These are phyloP conservation scores for Lophius americanus DNA, from an alignment of 2,797 vertebrate species.

Conservation along the genomic window DNA sequence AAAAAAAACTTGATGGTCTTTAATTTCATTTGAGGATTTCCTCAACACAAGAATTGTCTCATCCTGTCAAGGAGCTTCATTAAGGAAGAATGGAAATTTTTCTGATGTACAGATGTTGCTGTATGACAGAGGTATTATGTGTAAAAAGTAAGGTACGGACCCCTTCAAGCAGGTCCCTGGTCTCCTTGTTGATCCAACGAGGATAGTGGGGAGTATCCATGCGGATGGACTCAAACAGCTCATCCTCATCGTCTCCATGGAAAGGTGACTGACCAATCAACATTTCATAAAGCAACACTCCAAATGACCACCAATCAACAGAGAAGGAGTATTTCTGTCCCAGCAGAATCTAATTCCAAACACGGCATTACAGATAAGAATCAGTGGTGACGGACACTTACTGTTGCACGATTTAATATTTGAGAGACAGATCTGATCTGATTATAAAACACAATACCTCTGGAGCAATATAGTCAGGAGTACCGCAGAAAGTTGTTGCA, in stretches of 20 bases:
- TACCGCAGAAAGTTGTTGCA: slow-evolving; percentile 96
- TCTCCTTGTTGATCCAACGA: slow-evolving; percentile 96
- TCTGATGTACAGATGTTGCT: not conserved
- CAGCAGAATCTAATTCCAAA: slow-evolving; percentile 87
- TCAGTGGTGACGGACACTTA: not conserved
- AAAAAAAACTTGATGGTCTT: not conserved
- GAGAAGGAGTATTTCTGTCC: slow-evolving; percentile 96
- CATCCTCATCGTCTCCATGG: slow-evolving; percentile 97
- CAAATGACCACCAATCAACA: slow-evolving; percentile 99
- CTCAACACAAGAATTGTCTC: not conserved
- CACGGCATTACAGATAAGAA: not conserved
- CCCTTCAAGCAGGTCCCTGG: slow-evolving; percentile 92
- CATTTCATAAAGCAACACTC: slow-evolving; percentile 98
- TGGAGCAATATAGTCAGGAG: slow-evolving; percentile 97
- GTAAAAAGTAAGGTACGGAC: slow-evolving; percentile 66
- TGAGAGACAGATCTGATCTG: not conserved
- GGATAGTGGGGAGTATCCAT: slow-evolving; percentile 95
- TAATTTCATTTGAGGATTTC: not conserved
- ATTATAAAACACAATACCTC: slow-evolving; percentile 81
- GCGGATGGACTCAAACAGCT: slow-evolving; percentile 96
- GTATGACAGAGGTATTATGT: not conserved
- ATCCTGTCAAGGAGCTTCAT: not conserved
- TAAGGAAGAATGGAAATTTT: not conserved
- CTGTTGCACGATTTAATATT: not conserved
- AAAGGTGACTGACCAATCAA: slow-evolving; percentile 97